A percentile compares a stretch with the other conserved stretches of the same genome.
Evolutionary conservation across 2,113 vertebrate species (phyloP).

Genomic region (Nyctibius bracteatus): DNA sequence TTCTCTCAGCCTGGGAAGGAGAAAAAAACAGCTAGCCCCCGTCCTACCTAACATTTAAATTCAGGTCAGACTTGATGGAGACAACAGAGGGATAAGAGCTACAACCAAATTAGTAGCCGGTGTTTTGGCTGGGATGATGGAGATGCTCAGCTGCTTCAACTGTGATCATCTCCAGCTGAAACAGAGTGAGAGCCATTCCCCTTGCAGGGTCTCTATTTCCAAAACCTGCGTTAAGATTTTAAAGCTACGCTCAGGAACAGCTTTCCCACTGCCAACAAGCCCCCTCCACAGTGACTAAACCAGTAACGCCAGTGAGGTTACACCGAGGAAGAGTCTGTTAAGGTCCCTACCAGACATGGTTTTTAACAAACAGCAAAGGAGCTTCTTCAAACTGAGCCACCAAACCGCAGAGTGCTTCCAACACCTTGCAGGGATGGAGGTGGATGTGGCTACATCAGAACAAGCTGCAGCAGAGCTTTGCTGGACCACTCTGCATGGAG

Average conservation of each 20-base stretch:
- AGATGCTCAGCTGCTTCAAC: neutral
- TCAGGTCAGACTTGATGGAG: neutral
- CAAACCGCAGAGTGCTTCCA: rapidly evolving
- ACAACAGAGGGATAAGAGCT: neutral
- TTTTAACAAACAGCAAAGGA: neutral
- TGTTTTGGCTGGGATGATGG: neutral
- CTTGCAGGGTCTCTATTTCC: neutral
- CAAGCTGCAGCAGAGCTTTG: neutral
- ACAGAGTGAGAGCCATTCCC: neutral
- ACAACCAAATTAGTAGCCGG: neutral
- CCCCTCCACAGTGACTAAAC: neutral
- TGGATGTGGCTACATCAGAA: neutral
- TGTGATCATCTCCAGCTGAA: neutral
- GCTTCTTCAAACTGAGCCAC: neutral
- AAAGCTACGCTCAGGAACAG: neutral
- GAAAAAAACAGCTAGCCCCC: neutral
- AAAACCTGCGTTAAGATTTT: neutral
- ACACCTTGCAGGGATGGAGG: neutral
- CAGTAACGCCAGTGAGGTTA: neutral
- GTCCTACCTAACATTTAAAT: neutral
- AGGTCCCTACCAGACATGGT: rapidly evolving
- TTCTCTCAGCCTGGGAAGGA: neutral
- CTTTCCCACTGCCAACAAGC: neutral
- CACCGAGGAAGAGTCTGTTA: neutral
- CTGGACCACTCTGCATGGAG: neutral